Base-by-base conservation (phyloP, 2,888 invertebrate genomes). In the Tenthredo notha region DNA sequence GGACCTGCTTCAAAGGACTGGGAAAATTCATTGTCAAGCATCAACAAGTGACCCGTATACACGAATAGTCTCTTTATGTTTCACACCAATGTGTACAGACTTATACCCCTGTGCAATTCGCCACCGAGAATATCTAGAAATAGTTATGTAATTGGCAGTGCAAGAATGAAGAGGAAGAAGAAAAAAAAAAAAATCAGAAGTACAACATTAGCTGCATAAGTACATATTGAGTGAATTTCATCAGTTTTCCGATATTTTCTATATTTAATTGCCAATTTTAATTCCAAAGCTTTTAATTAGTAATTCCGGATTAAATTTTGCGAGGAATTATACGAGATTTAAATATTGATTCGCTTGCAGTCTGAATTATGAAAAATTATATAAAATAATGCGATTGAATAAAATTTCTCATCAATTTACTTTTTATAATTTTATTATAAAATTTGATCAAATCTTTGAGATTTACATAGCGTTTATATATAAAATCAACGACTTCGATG, bases 181-280 rank as follows among this genome's bases (percentile, higher is more conserved):
- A n/a, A 3, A 21, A 58, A 21, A 21, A 58, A n/a, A 9, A 58
- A n/a, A 3, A 58, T n/a, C n/a, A 10, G 15, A 2, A n/a, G 12
- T 15, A 47, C 47, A 12, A 47, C 3, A 58, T n/a, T n/a, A n/a
- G 5, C 54, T 54, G n/a, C 7, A n/a, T n/a, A n/a, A n/a, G n/a
- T n/a, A 54, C n/a, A n/a, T 18, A 4, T 33, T n/a, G 7, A 18
- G n/a, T n/a, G n/a, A 54, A 54, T 4, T 54, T 54, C 1, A 54
- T 58, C 9, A 58, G 58, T 58, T 58, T 58, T 58, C 58, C 58
- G 21, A 58, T 58, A 58, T 58, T 58, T 58, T 58, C 58, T 58
- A 58, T n/a, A 58, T 58, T 58, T n/a, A 21, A 58, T 58, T 58
- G 58, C 58, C 21, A 58, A 58, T 5, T 58, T n/a, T n/a, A 58